Evolutionary conservation across 1,140 invertebrate species (phyloP).

Genomic region (Pantala flavescens): DNA sequence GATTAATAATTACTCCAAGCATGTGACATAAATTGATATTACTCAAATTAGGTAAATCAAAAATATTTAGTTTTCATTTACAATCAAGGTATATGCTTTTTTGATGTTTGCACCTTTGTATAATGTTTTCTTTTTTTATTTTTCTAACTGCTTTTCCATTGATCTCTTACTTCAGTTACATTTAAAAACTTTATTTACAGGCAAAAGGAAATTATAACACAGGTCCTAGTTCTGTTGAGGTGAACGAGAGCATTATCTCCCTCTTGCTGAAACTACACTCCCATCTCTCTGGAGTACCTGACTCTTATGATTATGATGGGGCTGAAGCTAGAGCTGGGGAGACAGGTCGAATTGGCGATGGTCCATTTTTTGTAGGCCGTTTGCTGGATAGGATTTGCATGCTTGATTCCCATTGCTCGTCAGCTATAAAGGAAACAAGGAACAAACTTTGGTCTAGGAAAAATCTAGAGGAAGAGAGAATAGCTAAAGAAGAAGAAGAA

Average conservation of each 20-base stretch:
- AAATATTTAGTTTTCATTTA: too few species aligned
- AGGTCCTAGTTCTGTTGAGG: slow-evolving; percentile 37
- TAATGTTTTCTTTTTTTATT: too few species aligned
- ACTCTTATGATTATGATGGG: slow-evolving; percentile 59
- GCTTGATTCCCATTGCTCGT: slow-evolving; percentile 54
- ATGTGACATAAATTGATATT: too few species aligned
- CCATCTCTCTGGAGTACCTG: slow-evolving; percentile 69
- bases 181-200: too few species aligned
- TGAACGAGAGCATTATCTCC: slow-evolving; percentile 86
- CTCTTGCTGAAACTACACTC: slow-evolving; percentile 86
- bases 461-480: slow-evolving; percentile 63
- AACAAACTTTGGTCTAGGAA: slow-evolving; percentile 60
- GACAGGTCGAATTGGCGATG: slow-evolving; percentile 65
- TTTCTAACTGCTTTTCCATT: too few species aligned
- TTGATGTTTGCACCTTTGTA: too few species aligned
- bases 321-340: slow-evolving; percentile 32
- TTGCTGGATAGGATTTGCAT: slow-evolving; percentile 60
- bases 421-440: slow-evolving; percentile 53
- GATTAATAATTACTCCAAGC: too few species aligned
- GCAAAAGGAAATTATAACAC: not conserved
- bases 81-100: too few species aligned
- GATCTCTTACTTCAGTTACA: too few species aligned
- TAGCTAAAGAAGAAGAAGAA: slow-evolving; percentile 56
- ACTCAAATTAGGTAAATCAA: too few species aligned
- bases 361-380: slow-evolving; percentile 71